Evolutionary conservation across 2,888 invertebrate species (phyloP), one percentile per base, ranked within the genome.

Genomic region (Orgyia antiqua): DNA sequence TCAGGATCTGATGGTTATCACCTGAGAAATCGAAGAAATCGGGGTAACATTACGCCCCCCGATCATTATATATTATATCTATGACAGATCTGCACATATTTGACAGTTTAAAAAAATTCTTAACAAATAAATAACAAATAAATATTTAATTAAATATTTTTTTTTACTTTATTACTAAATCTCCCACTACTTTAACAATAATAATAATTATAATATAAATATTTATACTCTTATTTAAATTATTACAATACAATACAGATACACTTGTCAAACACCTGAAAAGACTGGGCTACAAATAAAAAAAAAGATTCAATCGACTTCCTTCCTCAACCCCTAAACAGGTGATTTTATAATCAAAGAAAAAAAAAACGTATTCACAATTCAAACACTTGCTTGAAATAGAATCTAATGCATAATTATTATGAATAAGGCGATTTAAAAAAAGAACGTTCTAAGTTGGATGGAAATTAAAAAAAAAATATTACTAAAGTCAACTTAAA

Each of bases 251-350:
- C n/a, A n/a, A 32, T 24, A 37, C 20, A 27, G 8, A 29, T 32
- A 29, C 34, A 54, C 59, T 60, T 62, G 52, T 51, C 49, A 36
- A 33, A 26, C 24, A 42, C 49, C 39, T 38, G 38, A 51, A 41
- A 45, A 40, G 42, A 56, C 49, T 55, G 34, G 39, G 42, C 51
- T 49, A 31, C 39, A 9, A 39, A 48, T 42, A 57, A 46, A 51
- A 55, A 51, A 46, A 54, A 56, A 62, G 42, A 51, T 54, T 52
- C 46, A 46, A 69, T 71, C 73, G 44, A 65, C 72, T 67, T 74
- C 71, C 76, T 79, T 82, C 82, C 83, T 73, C 39, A n/a, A 48
- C 61, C 71, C 72, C 54, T 51, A 51, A 62, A 77, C 80, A 80
- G 78, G 82, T 80, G 78, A 69, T 59, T 61, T 55, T 26, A n/a